Conservation (phyloP, 2,113 vertebrate species). For the Elaphurus davidianus region DNA sequence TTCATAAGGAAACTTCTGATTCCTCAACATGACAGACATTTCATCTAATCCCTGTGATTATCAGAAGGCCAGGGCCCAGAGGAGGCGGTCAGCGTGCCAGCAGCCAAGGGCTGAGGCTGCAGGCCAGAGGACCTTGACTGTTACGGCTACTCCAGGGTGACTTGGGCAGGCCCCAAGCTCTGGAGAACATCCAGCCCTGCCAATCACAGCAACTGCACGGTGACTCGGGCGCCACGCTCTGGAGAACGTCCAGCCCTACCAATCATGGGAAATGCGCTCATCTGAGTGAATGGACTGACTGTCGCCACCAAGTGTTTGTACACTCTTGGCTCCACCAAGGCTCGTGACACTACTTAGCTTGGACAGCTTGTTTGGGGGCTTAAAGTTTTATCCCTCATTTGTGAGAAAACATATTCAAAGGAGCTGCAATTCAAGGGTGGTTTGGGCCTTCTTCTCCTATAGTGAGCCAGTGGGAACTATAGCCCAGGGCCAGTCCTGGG, state of each 20-base stretch:
- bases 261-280: slow-evolving; percentile 38
- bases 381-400: neutral
- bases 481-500: neutral
- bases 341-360: neutral
- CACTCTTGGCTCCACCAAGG: slow-evolving; percentile 24
- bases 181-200: slow-evolving; percentile 32
- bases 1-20: neutral
- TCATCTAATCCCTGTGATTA: neutral
- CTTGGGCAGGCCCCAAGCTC: neutral
- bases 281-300: slow-evolving; percentile 54
- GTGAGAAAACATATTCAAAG: neutral
- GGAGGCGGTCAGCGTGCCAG: neutral
- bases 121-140: slow-evolving; percentile 21
- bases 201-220: neutral
- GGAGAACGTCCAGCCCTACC: slow-evolving; percentile 39
- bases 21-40: neutral
- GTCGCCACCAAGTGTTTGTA: slow-evolving; percentile 35
- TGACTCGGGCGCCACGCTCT: neutral
- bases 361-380: neutral
- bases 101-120: slow-evolving; percentile 1
- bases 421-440: neutral
- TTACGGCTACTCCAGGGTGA: neutral
- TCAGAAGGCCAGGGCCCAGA: neutral
- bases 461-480: neutral
- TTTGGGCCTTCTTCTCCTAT: neutral